Conservation (phyloP, 2,888 invertebrate genomes). For the Diploptera punctata region DNA sequence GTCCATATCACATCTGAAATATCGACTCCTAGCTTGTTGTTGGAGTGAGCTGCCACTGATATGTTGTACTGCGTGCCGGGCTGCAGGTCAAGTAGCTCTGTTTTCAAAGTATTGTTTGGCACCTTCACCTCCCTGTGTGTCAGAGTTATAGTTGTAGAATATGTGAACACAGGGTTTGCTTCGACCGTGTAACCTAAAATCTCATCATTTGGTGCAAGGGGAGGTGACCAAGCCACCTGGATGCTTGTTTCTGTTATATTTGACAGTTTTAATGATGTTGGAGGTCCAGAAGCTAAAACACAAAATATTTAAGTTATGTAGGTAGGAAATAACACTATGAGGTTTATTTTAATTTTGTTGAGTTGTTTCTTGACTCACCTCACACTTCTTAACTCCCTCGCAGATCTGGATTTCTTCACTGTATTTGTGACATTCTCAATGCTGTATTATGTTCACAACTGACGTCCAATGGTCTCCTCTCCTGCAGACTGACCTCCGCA, state of each 20-base stretch:
- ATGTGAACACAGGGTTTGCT: slow-evolving; percentile 51
- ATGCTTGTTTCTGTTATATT: slow-evolving; percentile 70
- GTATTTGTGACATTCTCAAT: too few species aligned
- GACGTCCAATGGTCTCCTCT: too few species aligned
- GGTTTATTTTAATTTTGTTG: too few species aligned
- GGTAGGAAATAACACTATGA: too few species aligned
- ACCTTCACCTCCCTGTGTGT: slow-evolving; percentile 48
- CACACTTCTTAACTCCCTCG: too few species aligned
- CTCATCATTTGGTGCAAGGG: slow-evolving; percentile 58
- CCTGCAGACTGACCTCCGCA: too few species aligned
- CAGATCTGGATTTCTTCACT: too few species aligned
- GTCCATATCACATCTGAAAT: slow-evolving; percentile 68
- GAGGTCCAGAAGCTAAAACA: slow-evolving; percentile 70
- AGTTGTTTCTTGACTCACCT: too few species aligned
- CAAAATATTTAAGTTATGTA: too few species aligned
- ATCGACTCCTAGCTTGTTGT: slow-evolving; percentile 64
- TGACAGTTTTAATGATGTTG: slow-evolving; percentile 63
- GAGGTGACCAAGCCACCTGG: slow-evolving; percentile 56
- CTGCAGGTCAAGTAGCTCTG: slow-evolving; percentile 60
- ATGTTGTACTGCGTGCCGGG: slow-evolving; percentile 81
- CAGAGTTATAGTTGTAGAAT: slow-evolving; percentile 46
- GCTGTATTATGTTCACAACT: too few species aligned
- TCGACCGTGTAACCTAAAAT: slow-evolving; percentile 56
- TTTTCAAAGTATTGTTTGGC: slow-evolving; percentile 51
- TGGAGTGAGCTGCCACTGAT: slow-evolving; percentile 70